Conservation (phyloP, 2,113 vertebrate species). For the Pungitius pungitius region DNA sequence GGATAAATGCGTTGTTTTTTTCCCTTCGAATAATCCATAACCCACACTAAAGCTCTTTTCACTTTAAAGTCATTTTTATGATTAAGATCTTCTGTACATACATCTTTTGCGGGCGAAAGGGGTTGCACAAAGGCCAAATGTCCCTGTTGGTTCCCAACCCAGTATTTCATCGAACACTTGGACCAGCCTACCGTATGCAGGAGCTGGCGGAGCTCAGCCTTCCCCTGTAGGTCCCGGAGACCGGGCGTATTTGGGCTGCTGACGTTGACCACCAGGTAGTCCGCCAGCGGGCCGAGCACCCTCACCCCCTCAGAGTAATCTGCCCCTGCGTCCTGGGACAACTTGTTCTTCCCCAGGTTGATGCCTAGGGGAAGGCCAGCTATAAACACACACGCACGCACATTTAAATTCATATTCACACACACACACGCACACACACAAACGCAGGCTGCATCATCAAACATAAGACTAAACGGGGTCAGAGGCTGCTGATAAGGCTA, state of each 20-base stretch:
- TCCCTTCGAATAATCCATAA: not conserved
- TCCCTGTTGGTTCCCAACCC: not conserved
- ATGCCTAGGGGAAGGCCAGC: slow-evolving; percentile 91
- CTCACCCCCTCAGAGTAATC: slow-evolving; percentile 89
- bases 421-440: slow-evolving; percentile 28
- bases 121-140: not conserved
- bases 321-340: slow-evolving; percentile 83
- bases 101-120: not conserved
- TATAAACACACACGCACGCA: slow-evolving; percentile 65
- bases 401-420: not conserved
- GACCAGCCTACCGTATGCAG: slow-evolving; percentile 83
- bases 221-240: slow-evolving; percentile 89
- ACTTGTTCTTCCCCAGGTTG: slow-evolving; percentile 97
- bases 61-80: not conserved
- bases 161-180: not conserved
- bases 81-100: not conserved
- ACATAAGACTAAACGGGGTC: slow-evolving; percentile 53
- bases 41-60: not conserved
- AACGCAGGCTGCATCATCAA: slow-evolving; percentile 43
- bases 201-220: slow-evolving; percentile 83
- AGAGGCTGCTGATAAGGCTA: slow-evolving; percentile 37
- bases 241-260: slow-evolving; percentile 96
- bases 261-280: slow-evolving; percentile 96
- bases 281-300: slow-evolving; percentile 88
- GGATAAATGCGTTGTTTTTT: too few species aligned